Evolutionary conservation across 2,888 invertebrate genomes (phyloP).

Genomic region (Argyresthia albistria): DNA sequence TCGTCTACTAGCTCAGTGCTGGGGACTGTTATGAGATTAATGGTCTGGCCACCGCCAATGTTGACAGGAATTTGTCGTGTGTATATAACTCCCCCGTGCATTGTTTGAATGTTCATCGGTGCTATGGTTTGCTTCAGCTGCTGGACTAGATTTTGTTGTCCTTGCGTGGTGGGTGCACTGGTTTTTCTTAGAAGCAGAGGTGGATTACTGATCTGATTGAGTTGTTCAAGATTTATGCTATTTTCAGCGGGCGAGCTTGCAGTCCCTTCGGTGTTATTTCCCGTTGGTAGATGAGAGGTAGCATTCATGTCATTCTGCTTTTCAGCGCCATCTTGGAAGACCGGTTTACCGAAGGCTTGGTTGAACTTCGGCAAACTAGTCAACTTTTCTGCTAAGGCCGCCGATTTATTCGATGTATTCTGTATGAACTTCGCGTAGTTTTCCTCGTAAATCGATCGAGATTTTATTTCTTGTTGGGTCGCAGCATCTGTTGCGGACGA

Average conservation of each 20-base stretch:
- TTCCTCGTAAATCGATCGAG: conserved; percentile 68
- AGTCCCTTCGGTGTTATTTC: conserved; percentile 25
- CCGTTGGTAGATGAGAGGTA: conserved; percentile 28
- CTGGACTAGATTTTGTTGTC: conserved; percentile 47
- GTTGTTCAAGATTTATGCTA: conserved; percentile 46
- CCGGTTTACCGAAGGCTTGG: conserved; percentile 83
- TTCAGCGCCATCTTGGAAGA: conserved; percentile 64
- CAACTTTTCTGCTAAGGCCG: conserved; percentile 43
- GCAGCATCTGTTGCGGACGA: conserved; percentile 28
- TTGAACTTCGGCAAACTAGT: conserved; percentile 81
- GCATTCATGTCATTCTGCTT: conserved; percentile 36
- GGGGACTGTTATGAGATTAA: conserved; percentile 71
- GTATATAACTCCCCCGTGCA: conserved; percentile 80
- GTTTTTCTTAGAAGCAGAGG: conserved; percentile 50
- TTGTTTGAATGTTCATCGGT: conserved; percentile 72
- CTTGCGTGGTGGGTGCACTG: conserved; percentile 34
- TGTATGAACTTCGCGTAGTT: conserved; percentile 71
- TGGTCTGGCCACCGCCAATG: conserved; percentile 67
- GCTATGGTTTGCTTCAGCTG: conserved; percentile 66
- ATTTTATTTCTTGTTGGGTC: conserved; percentile 56
- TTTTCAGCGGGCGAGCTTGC: conserved; percentile 42
- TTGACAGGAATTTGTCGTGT: conserved; percentile 81
- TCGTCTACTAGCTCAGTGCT: conserved; percentile 59
- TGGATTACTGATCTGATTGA: conserved; percentile 45
- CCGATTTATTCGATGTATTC: conserved; percentile 40